phyloP scores from a whole-genome alignment of 2,888 invertebrate species.

The Parnassius orleans region DNA sequence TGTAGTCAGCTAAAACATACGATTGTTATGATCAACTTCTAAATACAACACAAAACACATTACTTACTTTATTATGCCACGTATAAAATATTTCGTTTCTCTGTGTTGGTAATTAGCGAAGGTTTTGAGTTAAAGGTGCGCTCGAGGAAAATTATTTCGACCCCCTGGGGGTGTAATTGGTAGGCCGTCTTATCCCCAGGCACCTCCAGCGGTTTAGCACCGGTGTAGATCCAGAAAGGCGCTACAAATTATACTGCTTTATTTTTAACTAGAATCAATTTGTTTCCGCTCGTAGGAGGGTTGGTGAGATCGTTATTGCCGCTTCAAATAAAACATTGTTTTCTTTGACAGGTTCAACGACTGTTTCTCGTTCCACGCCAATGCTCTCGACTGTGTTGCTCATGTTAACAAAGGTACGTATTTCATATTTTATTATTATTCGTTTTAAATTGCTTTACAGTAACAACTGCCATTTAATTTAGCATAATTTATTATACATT shows the following conservation, averaged over 20 bases:
- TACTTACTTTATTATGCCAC: not conserved
- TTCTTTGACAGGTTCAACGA: conserved; percentile 26
- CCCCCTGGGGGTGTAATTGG: conserved; percentile 51
- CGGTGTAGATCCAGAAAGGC: conserved; percentile 49
- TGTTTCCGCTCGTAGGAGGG: conserved; percentile 3
- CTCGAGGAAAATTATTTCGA: conserved; percentile 55
- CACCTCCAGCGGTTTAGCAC: conserved; percentile 18
- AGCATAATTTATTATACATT: not conserved
- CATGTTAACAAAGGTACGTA: conserved; percentile 22
- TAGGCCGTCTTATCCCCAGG: conserved; percentile 32
- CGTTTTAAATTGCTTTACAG: conserved; percentile 1
- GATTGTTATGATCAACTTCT: no score
- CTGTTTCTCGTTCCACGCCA: conserved; percentile 19
- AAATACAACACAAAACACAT: no score
- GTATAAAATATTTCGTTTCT: conserved; percentile 2
- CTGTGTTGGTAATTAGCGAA: conserved; percentile 49
- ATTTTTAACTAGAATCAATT: conserved; percentile 39
- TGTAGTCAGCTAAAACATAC: no score
- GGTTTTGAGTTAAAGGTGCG: conserved; percentile 51
- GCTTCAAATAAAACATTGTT: conserved; percentile 21
- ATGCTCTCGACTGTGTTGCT: conserved; percentile 11
- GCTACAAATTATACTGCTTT: conserved; percentile 52
- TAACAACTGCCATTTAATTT: not conserved
- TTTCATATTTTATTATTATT: conserved; percentile 4
- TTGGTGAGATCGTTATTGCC: conserved; percentile 9